Evolutionary conservation across 2,797 vertebrate genomes (phyloP).

Genomic region (Helarctos malayanus): DNA sequence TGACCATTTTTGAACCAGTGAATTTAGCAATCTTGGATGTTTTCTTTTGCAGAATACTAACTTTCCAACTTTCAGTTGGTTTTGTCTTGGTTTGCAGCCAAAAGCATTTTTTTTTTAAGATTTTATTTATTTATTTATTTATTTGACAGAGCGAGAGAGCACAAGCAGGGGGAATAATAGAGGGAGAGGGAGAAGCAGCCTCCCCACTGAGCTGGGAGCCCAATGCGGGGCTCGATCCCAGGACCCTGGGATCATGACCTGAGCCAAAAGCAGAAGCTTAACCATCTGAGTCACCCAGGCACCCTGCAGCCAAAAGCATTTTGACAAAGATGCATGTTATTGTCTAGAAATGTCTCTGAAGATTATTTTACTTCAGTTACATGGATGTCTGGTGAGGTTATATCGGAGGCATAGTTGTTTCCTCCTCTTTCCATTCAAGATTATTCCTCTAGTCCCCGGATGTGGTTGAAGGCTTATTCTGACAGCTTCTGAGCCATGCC

Average conservation of each 20-base stretch:
- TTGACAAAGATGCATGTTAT: neutral
- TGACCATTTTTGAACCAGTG: neutral
- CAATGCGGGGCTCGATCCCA: too few species aligned
- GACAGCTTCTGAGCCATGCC: neutral
- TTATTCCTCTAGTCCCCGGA: neutral
- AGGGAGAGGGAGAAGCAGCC: too few species aligned
- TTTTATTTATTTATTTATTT: too few species aligned
- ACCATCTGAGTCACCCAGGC: too few species aligned
- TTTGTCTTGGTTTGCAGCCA: constrained; percentile 38
- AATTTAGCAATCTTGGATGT: neutral
- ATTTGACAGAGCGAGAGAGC: too few species aligned
- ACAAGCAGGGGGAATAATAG: too few species aligned
- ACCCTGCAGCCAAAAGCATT: neutral
- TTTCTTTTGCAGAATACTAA: neutral
- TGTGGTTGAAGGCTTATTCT: neutral
- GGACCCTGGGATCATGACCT: too few species aligned
- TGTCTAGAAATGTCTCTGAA: constrained; percentile 26
- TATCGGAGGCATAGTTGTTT: neutral
- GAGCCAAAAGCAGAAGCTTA: too few species aligned
- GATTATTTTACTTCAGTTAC: neutral
- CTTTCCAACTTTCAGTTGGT: neutral
- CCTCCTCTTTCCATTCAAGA: neutral
- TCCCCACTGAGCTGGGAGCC: too few species aligned
- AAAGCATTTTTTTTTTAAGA: neutral
- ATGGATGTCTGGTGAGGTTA: neutral